These are phyloP conservation scores for Eptesicus fuscus DNA, from an alignment of 2,113 vertebrate species.

Conservation along the genomic window DNA sequence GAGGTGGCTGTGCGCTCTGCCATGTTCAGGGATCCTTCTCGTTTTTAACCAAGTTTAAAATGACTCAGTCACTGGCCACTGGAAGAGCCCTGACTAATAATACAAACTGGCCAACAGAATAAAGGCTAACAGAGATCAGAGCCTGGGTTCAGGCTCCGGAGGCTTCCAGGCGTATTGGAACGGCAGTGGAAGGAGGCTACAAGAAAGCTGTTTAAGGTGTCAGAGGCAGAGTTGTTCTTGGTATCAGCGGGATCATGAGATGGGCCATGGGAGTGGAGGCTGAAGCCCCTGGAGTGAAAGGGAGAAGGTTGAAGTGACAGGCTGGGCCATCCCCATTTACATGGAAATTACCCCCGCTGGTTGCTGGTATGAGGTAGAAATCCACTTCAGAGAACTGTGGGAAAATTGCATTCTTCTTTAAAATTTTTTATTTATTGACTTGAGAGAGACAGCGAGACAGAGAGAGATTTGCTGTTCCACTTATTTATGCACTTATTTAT, in stretches of 20 bases:
- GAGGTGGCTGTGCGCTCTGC: background rate
- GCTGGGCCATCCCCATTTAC: too few relatives aligned
- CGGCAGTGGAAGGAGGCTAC: background rate
- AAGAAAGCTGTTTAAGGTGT: background rate
- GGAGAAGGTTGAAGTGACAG: background rate
- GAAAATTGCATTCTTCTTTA: background rate
- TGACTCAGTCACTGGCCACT: background rate
- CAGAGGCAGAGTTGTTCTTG: background rate
- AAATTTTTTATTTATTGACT: too few relatives aligned
- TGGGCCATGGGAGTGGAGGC: background rate
- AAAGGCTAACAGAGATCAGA: background rate
- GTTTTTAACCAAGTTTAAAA: background rate
- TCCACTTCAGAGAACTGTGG: background rate
- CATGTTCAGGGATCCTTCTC: background rate
- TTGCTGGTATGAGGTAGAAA: background rate
- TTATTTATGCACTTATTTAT: too few relatives aligned
- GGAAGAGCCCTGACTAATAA: background rate
- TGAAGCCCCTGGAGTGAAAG: background rate
- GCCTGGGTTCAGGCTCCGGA: background rate
- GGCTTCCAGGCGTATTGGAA: background rate
- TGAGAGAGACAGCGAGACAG: too few relatives aligned
- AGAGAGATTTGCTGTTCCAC: too few relatives aligned
- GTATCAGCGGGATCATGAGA: background rate
- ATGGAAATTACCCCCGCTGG: background rate
- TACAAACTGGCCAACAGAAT: background rate